Evolutionary conservation across 2,797 vertebrate species (phyloP).

Genomic region (Propithecus perrieri): DNA sequence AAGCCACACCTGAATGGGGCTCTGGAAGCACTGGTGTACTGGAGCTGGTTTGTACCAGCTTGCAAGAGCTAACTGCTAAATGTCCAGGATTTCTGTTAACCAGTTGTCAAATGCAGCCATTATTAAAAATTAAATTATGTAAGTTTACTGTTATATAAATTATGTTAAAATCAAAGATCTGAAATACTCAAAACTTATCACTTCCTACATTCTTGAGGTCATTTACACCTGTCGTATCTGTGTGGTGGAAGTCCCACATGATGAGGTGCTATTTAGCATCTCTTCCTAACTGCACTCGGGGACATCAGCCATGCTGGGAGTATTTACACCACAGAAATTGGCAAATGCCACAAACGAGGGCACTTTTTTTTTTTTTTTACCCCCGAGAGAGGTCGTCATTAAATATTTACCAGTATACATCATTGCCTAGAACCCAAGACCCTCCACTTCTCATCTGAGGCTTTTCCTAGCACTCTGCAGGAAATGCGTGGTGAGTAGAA

Average conservation of each 20-base stretch:
- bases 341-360: not conserved
- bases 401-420: rapidly evolving
- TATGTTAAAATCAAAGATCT: not conserved
- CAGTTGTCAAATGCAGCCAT: not conserved
- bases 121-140: not conserved
- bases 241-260: no score
- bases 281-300: no score
- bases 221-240: rapidly evolving
- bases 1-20: not conserved
- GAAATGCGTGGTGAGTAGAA: not conserved
- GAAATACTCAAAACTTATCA: rapidly evolving
- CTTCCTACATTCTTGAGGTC: not conserved
- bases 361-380: no score
- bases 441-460: not conserved
- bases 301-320: rapidly evolving
- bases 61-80: not conserved
- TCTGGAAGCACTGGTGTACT: not conserved
- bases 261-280: no score
- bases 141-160: not conserved
- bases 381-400: not conserved
- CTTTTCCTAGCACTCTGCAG: not conserved
- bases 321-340: not conserved
- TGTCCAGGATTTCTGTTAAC: not conserved
- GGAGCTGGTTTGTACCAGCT: not conserved
- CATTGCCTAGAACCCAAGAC: not conserved